These are phyloP conservation scores for Stictocephala bisonia DNA, from an alignment of 2,888 invertebrate genomes.

Conservation along the genomic window DNA sequence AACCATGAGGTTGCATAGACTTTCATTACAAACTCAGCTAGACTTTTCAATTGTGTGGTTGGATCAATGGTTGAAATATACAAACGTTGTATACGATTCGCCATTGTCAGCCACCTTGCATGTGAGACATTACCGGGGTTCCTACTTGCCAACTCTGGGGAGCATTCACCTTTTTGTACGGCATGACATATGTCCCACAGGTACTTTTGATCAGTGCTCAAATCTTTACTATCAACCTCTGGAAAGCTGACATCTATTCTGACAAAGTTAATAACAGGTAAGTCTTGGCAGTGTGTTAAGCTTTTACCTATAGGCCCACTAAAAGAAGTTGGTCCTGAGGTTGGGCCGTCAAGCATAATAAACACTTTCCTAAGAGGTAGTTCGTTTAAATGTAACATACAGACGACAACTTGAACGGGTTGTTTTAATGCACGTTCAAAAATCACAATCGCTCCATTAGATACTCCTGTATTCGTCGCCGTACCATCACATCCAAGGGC, in stretches of 20 bases:
- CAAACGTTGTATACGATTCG: conserved; percentile 1
- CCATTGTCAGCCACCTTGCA: not conserved
- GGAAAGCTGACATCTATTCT: not conserved
- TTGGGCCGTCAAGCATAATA: not conserved
- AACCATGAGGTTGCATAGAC: not conserved
- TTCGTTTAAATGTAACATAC: not conserved
- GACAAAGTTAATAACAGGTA: not conserved
- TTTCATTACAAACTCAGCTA: conserved; percentile 2
- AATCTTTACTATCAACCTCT: not conserved
- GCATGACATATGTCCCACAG: not conserved
- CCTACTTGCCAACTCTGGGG: not conserved
- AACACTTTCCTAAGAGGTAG: not conserved
- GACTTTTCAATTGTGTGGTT: not conserved
- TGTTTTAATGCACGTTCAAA: not conserved
- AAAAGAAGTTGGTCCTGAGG: conserved; percentile 1
- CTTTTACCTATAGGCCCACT: not conserved
- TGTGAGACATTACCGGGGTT: no score
- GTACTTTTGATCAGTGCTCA: conserved; percentile 6
- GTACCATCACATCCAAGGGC: conserved; percentile 19
- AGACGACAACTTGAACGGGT: not conserved
- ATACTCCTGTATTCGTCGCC: conserved; percentile 10
- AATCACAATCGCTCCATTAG: conserved; percentile 6
- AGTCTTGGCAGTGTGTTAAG: not conserved
- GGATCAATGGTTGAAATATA: not conserved
- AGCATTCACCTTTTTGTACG: not conserved